Conservation (phyloP, 2,113 vertebrate species). For the Cnemophilus loriae region DNA sequence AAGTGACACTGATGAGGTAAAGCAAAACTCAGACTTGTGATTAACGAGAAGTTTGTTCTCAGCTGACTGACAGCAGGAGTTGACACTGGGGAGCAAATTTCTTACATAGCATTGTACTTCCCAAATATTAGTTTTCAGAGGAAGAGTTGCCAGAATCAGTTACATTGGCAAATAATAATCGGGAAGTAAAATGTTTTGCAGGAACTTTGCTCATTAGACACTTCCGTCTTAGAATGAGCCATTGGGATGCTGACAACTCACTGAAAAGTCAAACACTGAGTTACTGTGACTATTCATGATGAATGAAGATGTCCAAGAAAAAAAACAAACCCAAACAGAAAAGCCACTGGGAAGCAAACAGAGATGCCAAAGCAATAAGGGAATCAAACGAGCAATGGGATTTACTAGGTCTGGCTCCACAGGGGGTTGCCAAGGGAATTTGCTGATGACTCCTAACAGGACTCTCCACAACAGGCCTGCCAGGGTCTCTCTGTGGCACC, state of each 20-base stretch:
- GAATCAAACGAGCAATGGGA: not conserved
- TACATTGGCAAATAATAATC: not conserved
- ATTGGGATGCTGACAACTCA: not conserved
- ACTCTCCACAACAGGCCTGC: not conserved
- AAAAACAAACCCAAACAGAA: not conserved
- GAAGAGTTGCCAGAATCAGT: not conserved
- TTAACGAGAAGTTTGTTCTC: not conserved
- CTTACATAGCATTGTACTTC: not conserved
- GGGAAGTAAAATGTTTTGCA: not conserved
- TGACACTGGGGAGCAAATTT: not conserved
- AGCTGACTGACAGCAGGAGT: not conserved
- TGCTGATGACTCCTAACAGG: not conserved
- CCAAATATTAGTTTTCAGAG: not conserved
- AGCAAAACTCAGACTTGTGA: not conserved
- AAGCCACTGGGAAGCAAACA: not conserved
- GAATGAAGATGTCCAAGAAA: not conserved
- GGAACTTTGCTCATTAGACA: not conserved
- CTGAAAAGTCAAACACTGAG: not conserved
- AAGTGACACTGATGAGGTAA: rapidly evolving
- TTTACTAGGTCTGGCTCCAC: not conserved
- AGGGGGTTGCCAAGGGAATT: not conserved
- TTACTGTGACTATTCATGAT: not conserved
- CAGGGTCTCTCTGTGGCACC: not conserved
- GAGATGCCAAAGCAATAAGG: not conserved
- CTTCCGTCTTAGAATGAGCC: not conserved